These are phyloP conservation scores for Falco concolor DNA, from an alignment of 2,797 vertebrate species.

Conservation along the genomic window DNA sequence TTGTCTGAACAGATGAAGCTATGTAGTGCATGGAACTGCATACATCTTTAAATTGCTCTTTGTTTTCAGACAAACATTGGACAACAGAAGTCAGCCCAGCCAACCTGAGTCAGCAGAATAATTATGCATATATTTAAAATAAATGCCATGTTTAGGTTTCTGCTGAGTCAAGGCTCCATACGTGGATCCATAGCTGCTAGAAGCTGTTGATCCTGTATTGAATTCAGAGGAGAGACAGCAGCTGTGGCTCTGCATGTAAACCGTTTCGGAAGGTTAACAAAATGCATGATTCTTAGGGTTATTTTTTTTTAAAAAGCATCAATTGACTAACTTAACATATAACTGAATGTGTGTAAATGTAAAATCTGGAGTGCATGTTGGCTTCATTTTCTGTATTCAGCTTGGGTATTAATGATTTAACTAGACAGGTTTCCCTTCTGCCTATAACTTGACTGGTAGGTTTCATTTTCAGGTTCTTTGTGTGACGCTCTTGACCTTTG, in stretches of 20 bases:
- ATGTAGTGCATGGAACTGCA: neutral
- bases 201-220: neutral
- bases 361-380: neutral
- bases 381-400: neutral
- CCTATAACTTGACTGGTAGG: neutral
- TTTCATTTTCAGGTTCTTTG: slow-evolving; percentile 33
- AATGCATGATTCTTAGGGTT: neutral
- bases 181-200: neutral
- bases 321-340: neutral
- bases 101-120: slow-evolving; percentile 14
- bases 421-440: neutral
- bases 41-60: neutral
- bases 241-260: slow-evolving; percentile 3
- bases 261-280: neutral
- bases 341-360: neutral
- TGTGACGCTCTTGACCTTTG: neutral
- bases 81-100: neutral
- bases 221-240: neutral
- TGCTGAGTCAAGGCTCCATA: neutral
- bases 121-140: neutral
- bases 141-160: neutral
- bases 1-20: neutral
- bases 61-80: neutral
- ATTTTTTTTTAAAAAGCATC: neutral
- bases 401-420: neutral